Percentiles rank a stretch among this genome's conserved stretches.
Evolutionary conservation across 2,797 vertebrate genomes (phyloP).

Genomic region (Limosa lapponica): DNA sequence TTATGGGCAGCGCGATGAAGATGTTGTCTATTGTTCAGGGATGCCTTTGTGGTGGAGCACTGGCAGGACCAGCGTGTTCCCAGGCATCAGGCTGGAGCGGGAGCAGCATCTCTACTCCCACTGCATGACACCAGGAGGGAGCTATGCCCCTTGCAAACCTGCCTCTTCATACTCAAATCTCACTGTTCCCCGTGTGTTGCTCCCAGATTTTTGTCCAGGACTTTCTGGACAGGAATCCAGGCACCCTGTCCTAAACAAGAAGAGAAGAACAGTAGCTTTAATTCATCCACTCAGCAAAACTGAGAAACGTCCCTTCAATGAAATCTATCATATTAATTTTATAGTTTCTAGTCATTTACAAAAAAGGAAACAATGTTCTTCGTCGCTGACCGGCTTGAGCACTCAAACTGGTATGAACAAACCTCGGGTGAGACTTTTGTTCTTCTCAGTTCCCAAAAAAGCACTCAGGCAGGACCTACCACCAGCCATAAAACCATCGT

Average conservation of each 20-base stretch:
- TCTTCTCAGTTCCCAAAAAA: background rate
- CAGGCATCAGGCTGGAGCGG: background rate
- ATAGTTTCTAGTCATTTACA: background rate
- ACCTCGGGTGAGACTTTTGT: background rate
- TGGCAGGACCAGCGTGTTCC: background rate
- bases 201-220: background rate
- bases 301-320: background rate
- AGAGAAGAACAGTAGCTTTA: background rate
- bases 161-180: background rate
- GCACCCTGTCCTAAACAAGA: background rate
- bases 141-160: accelerated
- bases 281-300: background rate
- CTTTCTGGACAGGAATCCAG: background rate
- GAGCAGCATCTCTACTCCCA: background rate
- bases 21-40: background rate
- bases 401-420: background rate
- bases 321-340: background rate
- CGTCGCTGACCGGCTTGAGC: background rate
- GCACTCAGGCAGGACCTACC: background rate
- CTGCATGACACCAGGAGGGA: background rate
- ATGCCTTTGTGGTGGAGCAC: background rate
- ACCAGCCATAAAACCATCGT: background rate
- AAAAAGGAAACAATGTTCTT: background rate
- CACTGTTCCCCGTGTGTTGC: accelerated
- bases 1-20: background rate